These are phyloP conservation scores for Acanthosepion pharaonis DNA, from an alignment of 2,888 invertebrate genomes.

Conservation along the genomic window DNA sequence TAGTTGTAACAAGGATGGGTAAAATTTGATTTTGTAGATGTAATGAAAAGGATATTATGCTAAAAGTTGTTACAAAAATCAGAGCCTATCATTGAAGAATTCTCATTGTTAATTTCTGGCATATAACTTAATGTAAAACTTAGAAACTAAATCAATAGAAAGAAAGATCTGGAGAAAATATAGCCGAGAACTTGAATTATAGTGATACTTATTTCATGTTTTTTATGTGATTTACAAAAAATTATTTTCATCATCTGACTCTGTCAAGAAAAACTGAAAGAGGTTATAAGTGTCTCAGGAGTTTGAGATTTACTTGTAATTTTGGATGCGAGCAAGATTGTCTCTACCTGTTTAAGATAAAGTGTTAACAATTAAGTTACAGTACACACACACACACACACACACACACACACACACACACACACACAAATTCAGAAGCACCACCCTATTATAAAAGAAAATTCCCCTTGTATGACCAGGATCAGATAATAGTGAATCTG, in stretches of 20 bases:
- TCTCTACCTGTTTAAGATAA: not conserved
- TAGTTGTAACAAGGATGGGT: too few species aligned
- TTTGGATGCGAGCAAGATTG: not conserved
- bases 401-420: not conserved
- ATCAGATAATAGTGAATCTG: not conserved
- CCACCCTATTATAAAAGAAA: not conserved
- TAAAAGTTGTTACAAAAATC: too few species aligned
- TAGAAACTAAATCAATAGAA: too few species aligned
- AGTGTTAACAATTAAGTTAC: not conserved
- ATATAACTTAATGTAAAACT: too few species aligned
- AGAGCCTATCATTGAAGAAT: too few species aligned
- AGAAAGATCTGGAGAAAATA: too few species aligned
- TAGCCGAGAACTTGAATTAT: too few species aligned
- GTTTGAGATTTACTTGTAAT: not conserved
- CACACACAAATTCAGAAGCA: not conserved
- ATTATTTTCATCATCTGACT: not conserved
- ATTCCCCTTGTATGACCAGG: not conserved
- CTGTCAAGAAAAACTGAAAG: not conserved
- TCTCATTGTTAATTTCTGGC: too few species aligned
- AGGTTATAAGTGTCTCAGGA: too few species aligned
- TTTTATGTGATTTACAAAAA: not conserved
- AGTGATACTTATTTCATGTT: too few species aligned
- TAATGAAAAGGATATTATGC: too few species aligned
- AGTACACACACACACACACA: not conserved
- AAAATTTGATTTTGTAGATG: too few species aligned